A percentile compares a stretch with the other conserved stretches of the same genome.
These are phyloP conservation scores for Vidua chalybeata DNA, from an alignment of 2,113 vertebrate genomes.

Conservation along the genomic window DNA sequence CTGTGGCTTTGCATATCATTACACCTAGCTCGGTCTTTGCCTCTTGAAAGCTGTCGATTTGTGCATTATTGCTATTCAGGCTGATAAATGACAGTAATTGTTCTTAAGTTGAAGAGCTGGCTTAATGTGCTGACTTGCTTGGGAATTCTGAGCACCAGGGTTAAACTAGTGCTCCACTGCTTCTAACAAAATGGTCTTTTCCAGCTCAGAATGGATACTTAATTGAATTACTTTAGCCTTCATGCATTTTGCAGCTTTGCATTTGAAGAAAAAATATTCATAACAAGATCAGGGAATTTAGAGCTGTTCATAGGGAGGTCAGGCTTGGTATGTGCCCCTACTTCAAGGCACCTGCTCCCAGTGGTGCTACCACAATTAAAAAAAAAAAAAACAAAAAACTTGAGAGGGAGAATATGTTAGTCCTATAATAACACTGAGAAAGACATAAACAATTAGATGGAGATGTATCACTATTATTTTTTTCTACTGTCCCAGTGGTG, in stretches of 20 bases:
- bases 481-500: background rate
- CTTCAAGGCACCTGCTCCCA: conserved; percentile 61
- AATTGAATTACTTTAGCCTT: conserved; percentile 81
- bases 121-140: conserved; percentile 84
- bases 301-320: conserved; percentile 41
- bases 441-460: background rate
- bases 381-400: background rate
- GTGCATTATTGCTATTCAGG: conserved; percentile 85
- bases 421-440: background rate
- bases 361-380: conserved; percentile 12
- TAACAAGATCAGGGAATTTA: conserved; percentile 66
- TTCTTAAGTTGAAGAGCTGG: conserved; percentile 85
- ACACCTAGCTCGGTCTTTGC: conserved; percentile 76
- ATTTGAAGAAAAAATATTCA: conserved; percentile 67
- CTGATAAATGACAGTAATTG: conserved; percentile 90
- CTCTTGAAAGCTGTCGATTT: conserved; percentile 87
- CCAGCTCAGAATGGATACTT: conserved; percentile 76
- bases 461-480: background rate
- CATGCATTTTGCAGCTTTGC: conserved; percentile 76
- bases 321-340: conserved; percentile 20
- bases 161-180: conserved; percentile 75
- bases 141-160: conserved; percentile 78
- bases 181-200: conserved; percentile 79
- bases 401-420: conserved; percentile 15
- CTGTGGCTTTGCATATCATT: conserved; percentile 85